phyloP scores from a whole-genome alignment of 1,140 invertebrate species.

The Anthonomus grandis region DNA sequence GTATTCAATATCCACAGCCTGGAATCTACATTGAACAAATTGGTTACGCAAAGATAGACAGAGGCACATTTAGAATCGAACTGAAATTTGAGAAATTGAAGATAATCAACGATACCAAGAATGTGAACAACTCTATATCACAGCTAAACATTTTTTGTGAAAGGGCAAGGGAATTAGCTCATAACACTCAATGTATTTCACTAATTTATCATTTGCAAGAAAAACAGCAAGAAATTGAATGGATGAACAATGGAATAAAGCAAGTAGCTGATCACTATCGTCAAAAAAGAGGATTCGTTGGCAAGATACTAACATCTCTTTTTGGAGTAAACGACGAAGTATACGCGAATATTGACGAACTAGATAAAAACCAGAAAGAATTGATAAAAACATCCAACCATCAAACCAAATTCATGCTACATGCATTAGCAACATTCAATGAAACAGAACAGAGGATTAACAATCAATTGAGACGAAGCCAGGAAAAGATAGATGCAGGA shows the following conservation, averaged over 20 bases:
- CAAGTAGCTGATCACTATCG: background rate
- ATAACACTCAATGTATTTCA: background rate
- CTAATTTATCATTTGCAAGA: constrained; percentile 6
- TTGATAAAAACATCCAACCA: constrained; percentile 7
- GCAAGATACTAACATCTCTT: background rate
- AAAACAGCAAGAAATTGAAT: constrained; percentile 2
- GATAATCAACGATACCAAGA: background rate
- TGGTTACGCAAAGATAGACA: constrained; percentile 8
- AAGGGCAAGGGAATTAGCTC: background rate
- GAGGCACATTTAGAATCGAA: constrained; percentile 15
- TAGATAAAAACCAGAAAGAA: constrained; percentile 16
- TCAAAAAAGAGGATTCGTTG: constrained; percentile 11
- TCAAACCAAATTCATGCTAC: constrained; percentile 20
- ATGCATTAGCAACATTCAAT: too few species aligned
- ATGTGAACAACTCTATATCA: background rate
- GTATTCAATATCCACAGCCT: constrained; percentile 2
- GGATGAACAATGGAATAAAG: constrained; percentile 1
- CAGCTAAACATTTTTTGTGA: background rate
- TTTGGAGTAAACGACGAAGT: constrained; percentile 22
- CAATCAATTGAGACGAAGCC: too few species aligned
- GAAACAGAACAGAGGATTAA: too few species aligned
- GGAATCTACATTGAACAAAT: constrained; percentile 10
- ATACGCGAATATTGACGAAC: constrained; percentile 7
- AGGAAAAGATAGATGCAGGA: too few species aligned
- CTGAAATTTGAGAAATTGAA: constrained; percentile 8